Evolutionary conservation across 2,888 invertebrate species (phyloP).

Genomic region (Hybos culiciformis): DNA sequence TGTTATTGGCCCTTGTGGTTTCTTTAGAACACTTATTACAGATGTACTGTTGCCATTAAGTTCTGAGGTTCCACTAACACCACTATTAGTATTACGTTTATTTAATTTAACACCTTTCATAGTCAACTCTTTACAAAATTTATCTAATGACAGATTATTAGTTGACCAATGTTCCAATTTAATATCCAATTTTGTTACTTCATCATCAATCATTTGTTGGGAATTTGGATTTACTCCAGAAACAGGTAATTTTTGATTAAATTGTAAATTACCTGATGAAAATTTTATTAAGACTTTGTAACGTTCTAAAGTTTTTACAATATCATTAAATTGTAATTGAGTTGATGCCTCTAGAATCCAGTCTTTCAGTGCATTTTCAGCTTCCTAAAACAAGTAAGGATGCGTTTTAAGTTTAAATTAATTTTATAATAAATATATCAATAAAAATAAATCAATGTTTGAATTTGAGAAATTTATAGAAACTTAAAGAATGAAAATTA

Average conservation of each 20-base stretch:
- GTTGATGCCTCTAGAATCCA: constrained; percentile 38
- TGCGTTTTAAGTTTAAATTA: background rate
- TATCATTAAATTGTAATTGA: constrained; percentile 36
- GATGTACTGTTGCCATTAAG: constrained; percentile 7
- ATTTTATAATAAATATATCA: background rate
- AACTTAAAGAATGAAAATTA: too few species aligned
- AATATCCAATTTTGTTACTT: constrained; percentile 35
- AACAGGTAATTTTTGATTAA: constrained; percentile 31
- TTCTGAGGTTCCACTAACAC: constrained; percentile 17
- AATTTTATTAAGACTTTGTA: constrained; percentile 38
- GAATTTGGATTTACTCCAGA: constrained; percentile 14
- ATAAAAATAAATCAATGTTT: constrained; percentile 1
- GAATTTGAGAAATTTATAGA: background rate
- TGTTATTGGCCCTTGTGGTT: constrained; percentile 4
- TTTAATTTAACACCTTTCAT: constrained; percentile 28
- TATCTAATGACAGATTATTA: constrained; percentile 32
- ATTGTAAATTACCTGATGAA: constrained; percentile 33
- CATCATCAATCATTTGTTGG: constrained; percentile 31
- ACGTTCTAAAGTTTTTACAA: constrained; percentile 40
- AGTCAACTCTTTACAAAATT: constrained; percentile 31
- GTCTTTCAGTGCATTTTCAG: constrained; percentile 42
- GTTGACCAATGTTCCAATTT: constrained; percentile 38
- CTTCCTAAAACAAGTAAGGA: constrained; percentile 30
- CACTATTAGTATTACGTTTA: constrained; percentile 16
- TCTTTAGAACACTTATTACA: background rate